Percentiles rank a stretch among this genome's conserved stretches.
Conservation (phyloP, 1,140 invertebrate genomes). For the Drosophila saltans region DNA sequence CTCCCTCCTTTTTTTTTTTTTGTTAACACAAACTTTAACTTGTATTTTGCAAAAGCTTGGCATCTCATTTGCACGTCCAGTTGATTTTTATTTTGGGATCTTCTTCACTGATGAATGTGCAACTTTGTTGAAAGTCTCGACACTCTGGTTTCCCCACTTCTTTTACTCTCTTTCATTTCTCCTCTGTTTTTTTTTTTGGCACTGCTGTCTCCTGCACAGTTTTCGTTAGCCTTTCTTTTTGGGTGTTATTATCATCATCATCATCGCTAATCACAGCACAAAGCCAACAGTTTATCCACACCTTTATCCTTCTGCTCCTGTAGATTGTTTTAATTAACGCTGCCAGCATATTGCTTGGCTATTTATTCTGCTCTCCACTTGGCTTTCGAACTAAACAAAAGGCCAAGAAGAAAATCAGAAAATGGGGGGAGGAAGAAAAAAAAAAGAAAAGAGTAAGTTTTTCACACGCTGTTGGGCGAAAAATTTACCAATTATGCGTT, state of each 20-base stretch:
- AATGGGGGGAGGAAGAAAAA: background rate
- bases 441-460: slow-evolving; percentile 34
- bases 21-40: slow-evolving; percentile 55
- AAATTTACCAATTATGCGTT: slow-evolving; percentile 75
- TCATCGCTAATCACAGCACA: slow-evolving; percentile 45
- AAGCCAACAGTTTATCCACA: slow-evolving; percentile 23
- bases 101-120: slow-evolving; percentile 30
- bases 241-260: slow-evolving; percentile 6
- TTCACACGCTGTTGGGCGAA: slow-evolving; percentile 54
- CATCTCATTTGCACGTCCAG: slow-evolving; percentile 63
- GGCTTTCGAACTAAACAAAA: slow-evolving; percentile 20
- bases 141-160: background rate
- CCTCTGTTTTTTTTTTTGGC: too few relatives aligned
- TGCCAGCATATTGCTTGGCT: slow-evolving; percentile 21
- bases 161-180: too few relatives aligned
- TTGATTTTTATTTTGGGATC: slow-evolving; percentile 63
- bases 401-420: slow-evolving; percentile 1
- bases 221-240: background rate
- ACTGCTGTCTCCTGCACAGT: background rate
- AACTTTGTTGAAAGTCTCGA: slow-evolving; percentile 25
- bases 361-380: slow-evolving; percentile 23
- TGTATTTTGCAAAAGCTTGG: slow-evolving; percentile 23
- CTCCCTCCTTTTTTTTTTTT: slow-evolving; percentile 23
- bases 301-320: slow-evolving; percentile 20
- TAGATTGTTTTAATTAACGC: slow-evolving; percentile 33